Conservation (phyloP, 2,113 vertebrate species). For the Pelvicachromis taeniatus region DNA sequence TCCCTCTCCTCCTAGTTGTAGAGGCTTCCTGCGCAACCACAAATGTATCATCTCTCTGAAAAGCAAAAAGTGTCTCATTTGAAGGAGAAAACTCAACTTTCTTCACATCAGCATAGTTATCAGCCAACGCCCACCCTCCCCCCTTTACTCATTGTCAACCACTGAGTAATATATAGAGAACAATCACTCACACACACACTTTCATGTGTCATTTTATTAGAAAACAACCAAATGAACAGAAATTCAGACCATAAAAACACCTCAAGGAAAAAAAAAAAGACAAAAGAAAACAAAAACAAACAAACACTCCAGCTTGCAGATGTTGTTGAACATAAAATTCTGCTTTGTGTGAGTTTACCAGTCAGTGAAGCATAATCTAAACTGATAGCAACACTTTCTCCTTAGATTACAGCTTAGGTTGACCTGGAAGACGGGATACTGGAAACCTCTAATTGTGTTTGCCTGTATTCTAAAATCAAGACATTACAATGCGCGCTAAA, state of each 20-base stretch:
- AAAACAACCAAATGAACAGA: slow-evolving; percentile 52
- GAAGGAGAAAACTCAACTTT: neutral
- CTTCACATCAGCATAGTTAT: neutral
- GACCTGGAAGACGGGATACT: slow-evolving; percentile 16
- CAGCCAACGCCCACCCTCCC: neutral
- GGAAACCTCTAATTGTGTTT: neutral
- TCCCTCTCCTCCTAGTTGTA: neutral
- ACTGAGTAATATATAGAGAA: neutral
- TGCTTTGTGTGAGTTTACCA: neutral
- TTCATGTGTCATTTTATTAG: slow-evolving; percentile 63
- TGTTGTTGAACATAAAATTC: neutral
- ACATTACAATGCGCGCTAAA: neutral
- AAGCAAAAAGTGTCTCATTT: neutral
- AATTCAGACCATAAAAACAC: slow-evolving; percentile 46
- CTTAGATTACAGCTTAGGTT: neutral
- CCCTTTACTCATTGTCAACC: neutral
- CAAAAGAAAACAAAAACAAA: slow-evolving; percentile 3
- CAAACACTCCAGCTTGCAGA: neutral
- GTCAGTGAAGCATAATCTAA: neutral
- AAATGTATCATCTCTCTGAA: neutral
- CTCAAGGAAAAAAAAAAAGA: neutral
- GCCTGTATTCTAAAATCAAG: neutral
- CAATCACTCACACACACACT: neutral
- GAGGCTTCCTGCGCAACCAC: neutral
- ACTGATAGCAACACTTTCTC: neutral